Evolutionary conservation across 2,113 vertebrate species (phyloP).

Genomic region (Ifrita kowaldi): DNA sequence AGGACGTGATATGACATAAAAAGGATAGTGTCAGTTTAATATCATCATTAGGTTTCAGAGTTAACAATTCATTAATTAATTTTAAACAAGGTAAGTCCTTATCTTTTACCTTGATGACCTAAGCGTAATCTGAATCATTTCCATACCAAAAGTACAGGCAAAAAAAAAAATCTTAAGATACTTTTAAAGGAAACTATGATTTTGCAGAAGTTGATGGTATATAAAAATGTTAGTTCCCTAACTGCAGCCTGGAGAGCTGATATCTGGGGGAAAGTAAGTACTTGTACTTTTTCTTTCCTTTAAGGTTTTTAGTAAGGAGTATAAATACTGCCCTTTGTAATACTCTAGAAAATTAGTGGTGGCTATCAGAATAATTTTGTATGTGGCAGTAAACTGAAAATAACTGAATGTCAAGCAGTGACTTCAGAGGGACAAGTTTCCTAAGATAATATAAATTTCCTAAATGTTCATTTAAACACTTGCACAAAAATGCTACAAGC

Average conservation of each 20-base stretch:
- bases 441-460: not conserved
- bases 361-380: not conserved
- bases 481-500: not conserved
- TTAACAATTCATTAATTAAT: conserved; percentile 2
- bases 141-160: not conserved
- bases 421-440: not conserved
- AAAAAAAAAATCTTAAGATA: not conserved
- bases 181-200: not conserved
- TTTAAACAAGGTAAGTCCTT: not conserved
- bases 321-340: not conserved
- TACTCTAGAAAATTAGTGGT: not conserved
- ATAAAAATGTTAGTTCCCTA: not conserved
- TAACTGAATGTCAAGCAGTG: not conserved
- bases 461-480: not conserved
- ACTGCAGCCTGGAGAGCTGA: not conserved
- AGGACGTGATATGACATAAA: not conserved
- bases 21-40: not conserved
- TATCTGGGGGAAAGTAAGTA: not conserved
- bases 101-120: not conserved
- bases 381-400: not conserved
- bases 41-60: not conserved
- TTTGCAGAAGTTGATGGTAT: not conserved
- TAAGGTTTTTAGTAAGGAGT: not conserved
- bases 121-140: not conserved
- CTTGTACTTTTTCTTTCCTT: not conserved